Evolutionary conservation across 2,113 vertebrate species (phyloP).

Genomic region (Danio rerio): GRCz12tu NC_133189.1:42350501-42351000

Average conservation of each 20-base stretch:
- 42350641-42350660: slow-evolving; percentile 17
- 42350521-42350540: slow-evolving; percentile 3
- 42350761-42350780: background rate
- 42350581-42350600: background rate
- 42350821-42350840: too few species aligned
- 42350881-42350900: too few species aligned
- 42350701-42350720: background rate
- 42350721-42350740: background rate
- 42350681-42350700: slow-evolving; percentile 6
- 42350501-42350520: background rate
- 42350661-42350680: slow-evolving; percentile 1
- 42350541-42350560: background rate
- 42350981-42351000: too few species aligned
- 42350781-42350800: background rate
- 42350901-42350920: too few species aligned
- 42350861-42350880: too few species aligned
- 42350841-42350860: too few species aligned
- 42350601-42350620: background rate
- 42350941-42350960: too few species aligned
- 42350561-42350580: background rate
- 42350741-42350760: background rate
- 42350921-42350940: too few species aligned
- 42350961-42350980: too few species aligned
- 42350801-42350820: too few species aligned
- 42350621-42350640: slow-evolving; percentile 17